Base-by-base conservation (phyloP, 1,140 invertebrate species). In the Brachionus paranguensis region DNA sequence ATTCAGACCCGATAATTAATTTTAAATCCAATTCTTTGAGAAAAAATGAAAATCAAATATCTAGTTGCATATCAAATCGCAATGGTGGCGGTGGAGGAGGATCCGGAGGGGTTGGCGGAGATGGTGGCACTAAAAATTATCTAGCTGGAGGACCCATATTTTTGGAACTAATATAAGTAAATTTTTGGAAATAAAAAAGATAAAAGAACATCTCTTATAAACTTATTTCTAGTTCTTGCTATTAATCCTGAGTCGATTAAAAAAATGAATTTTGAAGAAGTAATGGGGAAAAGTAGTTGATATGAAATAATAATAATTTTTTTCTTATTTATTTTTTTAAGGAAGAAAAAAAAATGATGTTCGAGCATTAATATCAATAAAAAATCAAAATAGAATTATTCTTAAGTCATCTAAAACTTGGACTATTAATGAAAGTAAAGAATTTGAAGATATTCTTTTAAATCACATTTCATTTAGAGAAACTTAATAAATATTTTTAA, bases 151-250 rank as follows among this genome's bases (percentile, higher is more conserved):
- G 72, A 76, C 72, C 43, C 72, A 76, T 27, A 76, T 76, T 27
- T 76, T 76, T 47, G 72, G 72, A 27, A 76, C 72, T 0, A 76
- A 76, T 53, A 76, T 76, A 29, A 50, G 72, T 76, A 76, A 72
- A 17, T 17, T n/a, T 43, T 10, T 20, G 1, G 4, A 43, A 11
- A 47, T 47, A 3, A 41, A 41, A 17, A 43, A 12, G n/a, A 14
- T 70, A 10, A 14, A n/a, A n/a, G 5, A n/a, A 70, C 4, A 6
- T 6, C 33, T 33, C 14, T 41, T 70, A 37, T 7, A 8, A 20
- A 20, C 24, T 43, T 14, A 27, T 27, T 53, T 50, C 10, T 50
- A 76, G 72, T 76, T 14, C 45, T 76, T 8, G 72, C 72, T 1
- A 37, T 76, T 24, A 45, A 76, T 50, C 43, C 27, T 10, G 72